phyloP scores from a whole-genome alignment of 2,888 invertebrate species.

The Acronicta psi region DNA sequence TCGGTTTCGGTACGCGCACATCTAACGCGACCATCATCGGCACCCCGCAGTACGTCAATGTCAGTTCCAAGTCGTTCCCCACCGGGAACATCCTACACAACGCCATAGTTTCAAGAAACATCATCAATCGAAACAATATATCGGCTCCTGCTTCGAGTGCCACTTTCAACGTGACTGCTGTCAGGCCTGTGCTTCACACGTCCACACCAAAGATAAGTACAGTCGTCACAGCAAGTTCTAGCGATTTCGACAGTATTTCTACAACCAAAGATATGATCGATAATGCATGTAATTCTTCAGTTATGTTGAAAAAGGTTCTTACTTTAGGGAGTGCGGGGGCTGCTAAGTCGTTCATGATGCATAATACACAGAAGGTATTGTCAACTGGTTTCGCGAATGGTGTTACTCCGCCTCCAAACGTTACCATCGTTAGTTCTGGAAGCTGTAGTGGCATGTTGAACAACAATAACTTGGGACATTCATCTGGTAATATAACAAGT shows the following conservation, averaged over 20 bases:
- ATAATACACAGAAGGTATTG: constrained; percentile 84
- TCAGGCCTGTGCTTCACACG: constrained; percentile 75
- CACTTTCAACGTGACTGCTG: constrained; percentile 79
- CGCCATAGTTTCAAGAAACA: constrained; percentile 85
- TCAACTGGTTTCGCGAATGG: constrained; percentile 85
- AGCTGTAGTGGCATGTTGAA: constrained; percentile 72
- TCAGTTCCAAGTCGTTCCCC: constrained; percentile 84
- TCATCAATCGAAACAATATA: constrained; percentile 77
- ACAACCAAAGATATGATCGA: constrained; percentile 87
- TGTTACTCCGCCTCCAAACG: constrained; percentile 82
- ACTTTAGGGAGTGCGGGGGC: constrained; percentile 84
- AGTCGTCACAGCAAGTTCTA: constrained; percentile 69
- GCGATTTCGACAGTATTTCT: constrained; percentile 81
- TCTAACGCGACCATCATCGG: constrained; percentile 80
- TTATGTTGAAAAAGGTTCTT: constrained; percentile 86
- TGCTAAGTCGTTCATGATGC: constrained; percentile 86
- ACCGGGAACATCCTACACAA: constrained; percentile 87
- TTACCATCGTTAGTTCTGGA: constrained; percentile 85
- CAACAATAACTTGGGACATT: constrained; percentile 65
- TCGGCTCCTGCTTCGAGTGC: constrained; percentile 72
- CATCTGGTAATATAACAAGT: constrained; percentile 71
- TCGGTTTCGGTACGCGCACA: constrained; percentile 83
- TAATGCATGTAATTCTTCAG: constrained; percentile 85
- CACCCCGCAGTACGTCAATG: constrained; percentile 85
- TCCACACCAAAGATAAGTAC: constrained; percentile 79